Conservation (phyloP, 92 coral and sea anemone genomes). For the Paragorgia papillata region DNA sequence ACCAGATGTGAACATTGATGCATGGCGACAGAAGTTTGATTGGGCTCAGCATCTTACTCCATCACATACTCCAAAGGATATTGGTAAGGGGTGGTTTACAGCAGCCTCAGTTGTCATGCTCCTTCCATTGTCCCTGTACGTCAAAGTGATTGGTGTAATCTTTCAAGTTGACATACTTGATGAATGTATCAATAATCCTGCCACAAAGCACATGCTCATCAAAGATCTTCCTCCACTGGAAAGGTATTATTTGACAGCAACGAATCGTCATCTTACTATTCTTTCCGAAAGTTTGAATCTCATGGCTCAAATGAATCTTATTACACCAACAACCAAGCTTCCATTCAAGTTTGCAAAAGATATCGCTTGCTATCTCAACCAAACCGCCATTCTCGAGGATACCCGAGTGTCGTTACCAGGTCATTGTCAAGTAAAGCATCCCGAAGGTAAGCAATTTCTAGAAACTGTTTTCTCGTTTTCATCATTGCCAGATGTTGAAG, state of each 20-base stretch:
- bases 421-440: constrained; percentile 40
- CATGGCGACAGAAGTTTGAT: constrained; percentile 21
- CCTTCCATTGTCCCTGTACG: constrained; percentile 33
- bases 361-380: constrained; percentile 51
- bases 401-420: constrained; percentile 60
- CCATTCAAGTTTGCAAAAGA: constrained; percentile 20
- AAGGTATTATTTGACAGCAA: constrained; percentile 44
- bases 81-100: constrained; percentile 35
- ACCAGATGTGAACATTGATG: constrained; percentile 12
- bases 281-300: constrained; percentile 36
- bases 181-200: constrained; percentile 67
- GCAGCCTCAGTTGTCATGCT: constrained; percentile 12
- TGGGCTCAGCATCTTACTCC: constrained; percentile 35
- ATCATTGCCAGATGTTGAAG: constrained; percentile 59
- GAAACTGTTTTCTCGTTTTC: constrained; percentile 60
- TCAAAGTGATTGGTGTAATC: constrained; percentile 2
- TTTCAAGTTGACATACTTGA: constrained; percentile 68
- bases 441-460: constrained; percentile 51
- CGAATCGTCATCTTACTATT: constrained; percentile 27
- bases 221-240: constrained; percentile 69
- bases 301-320: constrained; percentile 56
- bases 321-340: constrained; percentile 43
- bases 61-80: neutral
- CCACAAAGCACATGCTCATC: constrained; percentile 58
- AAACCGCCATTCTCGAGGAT: constrained; percentile 65